Evolutionary conservation across 2,888 invertebrate genomes (phyloP).

Genomic region (Clostera curtula): DNA sequence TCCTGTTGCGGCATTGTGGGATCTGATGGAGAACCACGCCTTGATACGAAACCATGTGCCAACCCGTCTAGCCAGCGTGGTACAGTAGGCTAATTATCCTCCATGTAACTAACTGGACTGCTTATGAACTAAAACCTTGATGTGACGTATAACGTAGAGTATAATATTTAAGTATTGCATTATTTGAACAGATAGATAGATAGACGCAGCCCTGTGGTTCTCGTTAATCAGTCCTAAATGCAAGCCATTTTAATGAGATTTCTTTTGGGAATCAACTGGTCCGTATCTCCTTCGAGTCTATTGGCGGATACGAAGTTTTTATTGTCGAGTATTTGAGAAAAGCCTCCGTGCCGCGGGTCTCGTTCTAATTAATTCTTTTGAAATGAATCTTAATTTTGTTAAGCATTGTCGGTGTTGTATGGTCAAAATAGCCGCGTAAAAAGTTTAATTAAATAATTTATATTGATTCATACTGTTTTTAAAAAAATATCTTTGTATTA

Average conservation of each 20-base stretch:
- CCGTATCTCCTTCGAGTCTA: constrained; percentile 20
- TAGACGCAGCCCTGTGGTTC: constrained; percentile 3
- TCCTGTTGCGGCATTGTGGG: too few relatives aligned
- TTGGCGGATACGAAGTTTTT: constrained; percentile 15
- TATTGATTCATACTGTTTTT: too few relatives aligned
- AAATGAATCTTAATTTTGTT: not conserved
- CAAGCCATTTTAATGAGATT: constrained; percentile 60
- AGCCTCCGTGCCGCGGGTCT: constrained; percentile 9
- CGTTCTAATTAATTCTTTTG: constrained; percentile 18
- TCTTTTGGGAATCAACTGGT: constrained; percentile 46
- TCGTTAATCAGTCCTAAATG: constrained; percentile 54
- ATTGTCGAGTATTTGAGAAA: constrained; percentile 20
- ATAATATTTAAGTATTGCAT: too few relatives aligned
- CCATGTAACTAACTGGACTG: too few relatives aligned
- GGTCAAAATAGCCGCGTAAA: not conserved
- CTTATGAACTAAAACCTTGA: too few relatives aligned
- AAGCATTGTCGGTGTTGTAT: not conserved
- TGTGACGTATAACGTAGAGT: too few relatives aligned
- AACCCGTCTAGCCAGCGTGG: too few relatives aligned
- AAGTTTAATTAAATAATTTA: not conserved
- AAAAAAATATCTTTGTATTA: too few relatives aligned
- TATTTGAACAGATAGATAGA: not conserved
- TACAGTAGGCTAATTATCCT: too few relatives aligned
- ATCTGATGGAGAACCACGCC: too few relatives aligned
- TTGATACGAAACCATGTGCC: too few relatives aligned